A percentile compares a stretch with the other conserved stretches of the same genome.
phyloP scores from a whole-genome alignment of 2,113 vertebrate species.

The Lagopus leucura region DNA sequence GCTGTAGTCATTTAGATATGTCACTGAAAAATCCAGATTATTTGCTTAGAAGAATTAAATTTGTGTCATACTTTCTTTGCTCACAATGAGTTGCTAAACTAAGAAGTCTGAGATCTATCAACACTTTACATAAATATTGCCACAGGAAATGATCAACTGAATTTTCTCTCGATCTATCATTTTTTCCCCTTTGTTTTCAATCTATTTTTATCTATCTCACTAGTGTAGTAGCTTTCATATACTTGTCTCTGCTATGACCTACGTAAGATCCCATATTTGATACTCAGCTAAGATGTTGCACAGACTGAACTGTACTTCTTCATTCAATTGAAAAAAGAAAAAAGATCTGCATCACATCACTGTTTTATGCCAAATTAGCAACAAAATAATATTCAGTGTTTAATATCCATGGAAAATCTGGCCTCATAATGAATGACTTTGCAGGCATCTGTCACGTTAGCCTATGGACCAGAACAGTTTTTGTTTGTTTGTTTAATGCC shows the following conservation, averaged over 20 bases:
- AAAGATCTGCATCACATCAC: neutral
- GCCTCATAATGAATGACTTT: neutral
- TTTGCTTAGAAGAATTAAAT: neutral
- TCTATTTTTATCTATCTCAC: neutral
- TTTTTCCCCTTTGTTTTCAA: neutral
- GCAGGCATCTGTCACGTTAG: neutral
- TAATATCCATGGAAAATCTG: neutral
- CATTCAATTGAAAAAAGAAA: neutral
- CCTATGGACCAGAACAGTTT: neutral
- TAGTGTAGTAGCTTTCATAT: neutral
- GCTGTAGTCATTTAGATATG: neutral
- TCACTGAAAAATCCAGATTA: neutral
- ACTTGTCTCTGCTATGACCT: neutral
- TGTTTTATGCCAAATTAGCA: neutral
- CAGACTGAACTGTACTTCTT: rapidly evolving
- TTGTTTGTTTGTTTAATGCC: neutral
- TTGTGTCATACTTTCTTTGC: neutral
- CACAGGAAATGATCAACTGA: neutral
- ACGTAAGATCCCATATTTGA: rapidly evolving
- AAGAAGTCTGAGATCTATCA: neutral
- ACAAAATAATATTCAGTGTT: neutral
- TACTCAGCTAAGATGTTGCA: neutral
- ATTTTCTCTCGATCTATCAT: neutral
- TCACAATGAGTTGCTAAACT: neutral
- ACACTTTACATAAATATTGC: neutral